phyloP scores from a whole-genome alignment of 2,113 vertebrate species.

The Cochlearius cochlearius region DNA sequence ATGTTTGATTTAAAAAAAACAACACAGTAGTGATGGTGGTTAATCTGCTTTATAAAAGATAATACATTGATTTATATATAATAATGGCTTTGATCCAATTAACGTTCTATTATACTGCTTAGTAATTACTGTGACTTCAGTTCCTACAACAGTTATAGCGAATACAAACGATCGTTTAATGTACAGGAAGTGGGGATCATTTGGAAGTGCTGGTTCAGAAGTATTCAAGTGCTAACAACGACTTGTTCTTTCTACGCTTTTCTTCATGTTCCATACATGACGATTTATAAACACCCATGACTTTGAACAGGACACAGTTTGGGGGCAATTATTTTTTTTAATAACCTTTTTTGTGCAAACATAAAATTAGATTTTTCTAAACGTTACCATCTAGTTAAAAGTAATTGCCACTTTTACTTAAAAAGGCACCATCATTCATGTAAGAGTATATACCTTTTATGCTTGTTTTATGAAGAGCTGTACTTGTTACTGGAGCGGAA shows the following conservation, averaged over 20 bases:
- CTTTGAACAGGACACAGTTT: constrained; percentile 1
- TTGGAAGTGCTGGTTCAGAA: constrained; percentile 69
- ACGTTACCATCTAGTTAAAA: background rate
- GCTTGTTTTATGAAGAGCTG: constrained; percentile 80
- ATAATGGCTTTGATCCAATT: constrained; percentile 45
- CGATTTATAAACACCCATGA: background rate
- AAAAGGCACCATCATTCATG: constrained; percentile 33
- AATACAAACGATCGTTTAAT: background rate
- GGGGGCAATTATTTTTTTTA: background rate
- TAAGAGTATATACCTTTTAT: constrained; percentile 1
- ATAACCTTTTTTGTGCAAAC: constrained; percentile 33
- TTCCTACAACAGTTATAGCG: constrained; percentile 33
- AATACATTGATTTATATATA: constrained; percentile 48
- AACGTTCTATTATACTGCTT: constrained; percentile 14
- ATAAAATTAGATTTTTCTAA: constrained; percentile 9
- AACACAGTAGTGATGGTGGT: background rate
- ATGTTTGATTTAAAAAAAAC: constrained; percentile 2
- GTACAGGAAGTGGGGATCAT: constrained; percentile 17
- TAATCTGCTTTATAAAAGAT: constrained; percentile 44
- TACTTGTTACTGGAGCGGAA: constrained; percentile 92
- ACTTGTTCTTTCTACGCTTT: constrained; percentile 9
- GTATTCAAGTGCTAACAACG: constrained; percentile 72
- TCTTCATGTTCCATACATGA: constrained; percentile 13
- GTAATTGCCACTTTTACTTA: constrained; percentile 23
- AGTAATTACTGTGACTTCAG: constrained; percentile 42